phyloP scores from a whole-genome alignment of 2,113 vertebrate species.

The Dicaeum eximium region DNA sequence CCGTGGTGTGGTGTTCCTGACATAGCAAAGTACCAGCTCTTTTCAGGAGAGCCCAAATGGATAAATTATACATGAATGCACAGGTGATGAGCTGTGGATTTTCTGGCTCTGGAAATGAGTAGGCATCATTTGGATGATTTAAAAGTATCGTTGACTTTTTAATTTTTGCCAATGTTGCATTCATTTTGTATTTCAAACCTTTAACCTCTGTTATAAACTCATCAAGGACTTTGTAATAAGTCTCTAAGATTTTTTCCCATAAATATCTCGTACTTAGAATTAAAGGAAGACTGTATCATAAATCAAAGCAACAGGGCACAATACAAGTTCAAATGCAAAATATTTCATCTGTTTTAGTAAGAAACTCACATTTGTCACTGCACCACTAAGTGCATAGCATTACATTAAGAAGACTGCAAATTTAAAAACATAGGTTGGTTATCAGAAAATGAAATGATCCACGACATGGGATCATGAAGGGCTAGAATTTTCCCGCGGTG shows the following conservation, averaged over 20 bases:
- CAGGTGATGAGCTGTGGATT: constrained; percentile 58
- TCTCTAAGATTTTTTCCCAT: not conserved
- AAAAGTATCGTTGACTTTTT: not conserved
- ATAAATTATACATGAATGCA: constrained; percentile 74
- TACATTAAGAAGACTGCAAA: not conserved
- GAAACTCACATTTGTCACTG: not conserved
- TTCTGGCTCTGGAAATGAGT: not conserved
- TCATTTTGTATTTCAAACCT: not conserved
- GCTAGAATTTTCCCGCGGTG: not conserved
- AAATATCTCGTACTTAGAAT: not conserved
- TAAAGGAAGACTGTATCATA: not conserved
- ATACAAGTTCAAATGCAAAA: not conserved
- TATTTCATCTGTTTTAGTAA: not conserved
- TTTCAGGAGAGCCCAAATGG: constrained; percentile 71
- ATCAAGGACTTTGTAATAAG: not conserved
- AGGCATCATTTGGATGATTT: accelerated
- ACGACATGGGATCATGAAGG: not conserved
- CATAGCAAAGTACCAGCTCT: constrained; percentile 69
- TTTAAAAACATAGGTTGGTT: not conserved
- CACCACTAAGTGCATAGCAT: not conserved
- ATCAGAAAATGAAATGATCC: not conserved
- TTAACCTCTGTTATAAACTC: not conserved
- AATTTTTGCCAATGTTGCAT: not conserved
- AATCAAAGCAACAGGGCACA: not conserved
- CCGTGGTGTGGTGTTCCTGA: constrained; percentile 72